Conservation (phyloP, 2,113 vertebrate species). For the Donacobius atricapilla region DNA sequence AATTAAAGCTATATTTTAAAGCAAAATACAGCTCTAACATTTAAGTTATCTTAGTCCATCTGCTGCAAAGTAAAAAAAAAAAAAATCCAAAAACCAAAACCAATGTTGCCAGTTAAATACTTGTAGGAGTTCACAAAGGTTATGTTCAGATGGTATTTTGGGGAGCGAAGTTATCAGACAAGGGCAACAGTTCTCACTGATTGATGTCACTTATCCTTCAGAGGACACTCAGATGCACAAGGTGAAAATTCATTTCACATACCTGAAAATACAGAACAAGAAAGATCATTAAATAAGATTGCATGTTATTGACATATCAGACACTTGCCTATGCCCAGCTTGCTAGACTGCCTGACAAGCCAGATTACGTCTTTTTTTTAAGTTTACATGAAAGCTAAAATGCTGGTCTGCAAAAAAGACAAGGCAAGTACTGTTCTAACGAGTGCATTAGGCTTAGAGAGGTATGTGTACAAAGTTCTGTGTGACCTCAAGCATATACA, state of each 20-base stretch:
- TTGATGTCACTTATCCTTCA: background rate
- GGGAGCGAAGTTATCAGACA: background rate
- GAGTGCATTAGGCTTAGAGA: background rate
- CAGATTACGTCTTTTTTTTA: background rate
- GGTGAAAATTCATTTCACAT: conserved; percentile 64
- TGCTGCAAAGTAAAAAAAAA: background rate
- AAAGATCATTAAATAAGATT: background rate
- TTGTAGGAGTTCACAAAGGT: background rate
- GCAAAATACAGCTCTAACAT: conserved; percentile 65
- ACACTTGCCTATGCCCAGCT: background rate
- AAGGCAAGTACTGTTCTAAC: background rate
- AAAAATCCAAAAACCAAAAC: background rate
- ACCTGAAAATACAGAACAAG: conserved; percentile 43
- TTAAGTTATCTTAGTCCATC: conserved; percentile 36
- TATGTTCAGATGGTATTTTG: background rate
- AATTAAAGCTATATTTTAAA: conserved; percentile 77
- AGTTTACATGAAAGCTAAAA: background rate
- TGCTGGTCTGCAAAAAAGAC: background rate
- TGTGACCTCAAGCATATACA: background rate
- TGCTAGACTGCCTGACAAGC: background rate
- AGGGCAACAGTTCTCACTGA: conserved; percentile 6
- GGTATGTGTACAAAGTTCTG: background rate
- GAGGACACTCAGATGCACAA: background rate
- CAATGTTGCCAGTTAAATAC: conserved; percentile 13
- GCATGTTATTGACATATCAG: background rate